phyloP scores from a whole-genome alignment of 2,113 vertebrate species.

The Oenanthe oenanthe region DNA sequence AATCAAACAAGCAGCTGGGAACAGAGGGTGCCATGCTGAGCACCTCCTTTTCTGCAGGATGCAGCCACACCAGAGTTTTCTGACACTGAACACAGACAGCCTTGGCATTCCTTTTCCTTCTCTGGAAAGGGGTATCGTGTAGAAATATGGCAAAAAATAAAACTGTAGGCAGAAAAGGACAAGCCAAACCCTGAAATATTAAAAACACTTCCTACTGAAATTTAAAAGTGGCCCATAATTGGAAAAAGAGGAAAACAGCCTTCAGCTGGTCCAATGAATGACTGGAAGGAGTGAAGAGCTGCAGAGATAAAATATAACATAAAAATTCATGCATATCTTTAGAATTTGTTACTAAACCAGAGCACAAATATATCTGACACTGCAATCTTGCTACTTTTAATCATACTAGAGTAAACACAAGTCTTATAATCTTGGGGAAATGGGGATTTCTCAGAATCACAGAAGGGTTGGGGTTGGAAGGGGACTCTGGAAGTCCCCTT shows the following conservation, averaged over 20 bases:
- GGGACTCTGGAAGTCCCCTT: background rate
- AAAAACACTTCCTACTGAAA: background rate
- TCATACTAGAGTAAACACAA: background rate
- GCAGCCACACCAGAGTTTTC: fast-evolving
- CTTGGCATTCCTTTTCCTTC: background rate
- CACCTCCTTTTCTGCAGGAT: background rate
- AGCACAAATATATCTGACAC: background rate
- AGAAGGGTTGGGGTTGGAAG: background rate
- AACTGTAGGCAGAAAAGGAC: background rate
- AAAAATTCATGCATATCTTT: background rate
- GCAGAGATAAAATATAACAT: background rate
- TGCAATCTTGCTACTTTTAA: background rate
- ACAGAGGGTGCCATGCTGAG: background rate
- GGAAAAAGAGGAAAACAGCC: background rate
- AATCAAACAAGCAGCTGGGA: background rate
- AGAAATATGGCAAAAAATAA: background rate
- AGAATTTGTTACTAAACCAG: background rate
- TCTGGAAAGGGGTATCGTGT: background rate
- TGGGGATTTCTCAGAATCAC: background rate
- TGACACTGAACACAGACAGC: background rate
- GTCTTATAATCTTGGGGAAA: background rate
- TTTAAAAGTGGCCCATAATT: background rate
- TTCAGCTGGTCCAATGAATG: background rate
- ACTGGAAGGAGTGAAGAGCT: background rate
- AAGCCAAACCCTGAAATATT: background rate